Conservation (phyloP, 2,797 vertebrate species). For the Gallinago solitaria region DNA sequence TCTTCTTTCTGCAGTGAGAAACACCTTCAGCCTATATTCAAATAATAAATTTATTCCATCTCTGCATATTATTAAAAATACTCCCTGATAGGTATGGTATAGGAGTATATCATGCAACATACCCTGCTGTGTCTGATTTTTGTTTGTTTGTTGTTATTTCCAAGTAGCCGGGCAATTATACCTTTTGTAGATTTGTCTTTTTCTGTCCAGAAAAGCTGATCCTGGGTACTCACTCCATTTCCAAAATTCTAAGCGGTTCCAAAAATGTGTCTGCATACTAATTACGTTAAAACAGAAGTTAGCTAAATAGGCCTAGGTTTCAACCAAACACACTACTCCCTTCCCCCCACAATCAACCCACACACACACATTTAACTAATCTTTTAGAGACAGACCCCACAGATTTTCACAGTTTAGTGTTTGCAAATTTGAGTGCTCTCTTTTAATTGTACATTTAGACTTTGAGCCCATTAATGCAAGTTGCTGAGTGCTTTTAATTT, state of each 20-base stretch:
- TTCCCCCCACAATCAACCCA: background rate
- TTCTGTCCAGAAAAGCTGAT: background rate
- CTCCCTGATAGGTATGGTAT: background rate
- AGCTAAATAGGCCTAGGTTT: background rate
- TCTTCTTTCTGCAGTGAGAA: background rate
- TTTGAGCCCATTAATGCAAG: background rate
- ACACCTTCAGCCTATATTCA: background rate
- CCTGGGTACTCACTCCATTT: background rate
- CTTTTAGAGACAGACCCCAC: background rate
- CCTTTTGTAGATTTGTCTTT: background rate
- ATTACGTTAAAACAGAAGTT: background rate
- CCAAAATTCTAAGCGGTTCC: background rate
- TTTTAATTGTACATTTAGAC: background rate
- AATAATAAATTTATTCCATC: background rate
- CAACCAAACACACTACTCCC: background rate
- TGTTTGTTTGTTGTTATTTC: background rate
- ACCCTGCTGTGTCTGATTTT: background rate
- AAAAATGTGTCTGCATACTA: background rate
- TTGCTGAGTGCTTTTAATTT: background rate
- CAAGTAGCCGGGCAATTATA: background rate
- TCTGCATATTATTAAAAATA: background rate
- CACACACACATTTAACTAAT: background rate
- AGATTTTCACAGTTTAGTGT: background rate
- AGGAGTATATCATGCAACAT: background rate
- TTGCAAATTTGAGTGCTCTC: background rate